These are phyloP conservation scores for Sebastes wilsoni DNA, from an alignment of 2,797 vertebrate species.

Conservation along the genomic window DNA sequence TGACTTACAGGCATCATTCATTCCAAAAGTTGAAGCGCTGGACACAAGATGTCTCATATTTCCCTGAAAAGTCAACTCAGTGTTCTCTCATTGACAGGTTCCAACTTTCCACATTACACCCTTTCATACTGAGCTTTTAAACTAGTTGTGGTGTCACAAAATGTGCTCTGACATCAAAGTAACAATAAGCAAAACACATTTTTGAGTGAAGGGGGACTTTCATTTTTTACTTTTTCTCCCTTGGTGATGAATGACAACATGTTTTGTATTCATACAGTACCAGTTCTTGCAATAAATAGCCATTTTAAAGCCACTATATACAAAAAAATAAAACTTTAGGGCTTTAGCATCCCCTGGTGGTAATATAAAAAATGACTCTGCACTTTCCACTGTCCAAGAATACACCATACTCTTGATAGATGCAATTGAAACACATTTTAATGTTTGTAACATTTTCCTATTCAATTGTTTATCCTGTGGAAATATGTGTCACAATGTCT, in stretches of 20 bases:
- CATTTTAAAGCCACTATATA: not conserved
- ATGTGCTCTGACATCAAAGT: not conserved
- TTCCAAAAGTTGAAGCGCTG: not conserved
- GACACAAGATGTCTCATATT: not conserved
- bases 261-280: not conserved
- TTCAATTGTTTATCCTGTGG: not conserved
- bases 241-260: not conserved
- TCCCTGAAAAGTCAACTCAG: not conserved
- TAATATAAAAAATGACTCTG: not conserved
- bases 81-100: not conserved
- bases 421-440: not conserved
- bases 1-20: not conserved
- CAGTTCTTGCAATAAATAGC: not conserved
- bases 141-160: not conserved
- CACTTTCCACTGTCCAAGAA: not conserved
- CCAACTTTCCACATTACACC: not conserved
- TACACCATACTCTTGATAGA: not conserved
- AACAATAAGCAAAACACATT: not conserved
- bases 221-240: not conserved
- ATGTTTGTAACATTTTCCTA: not conserved
- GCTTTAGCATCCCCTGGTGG: not conserved
- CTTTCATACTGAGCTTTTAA: not conserved
- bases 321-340: too few species aligned
- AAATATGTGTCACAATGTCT: not conserved
- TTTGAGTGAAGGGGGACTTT: not conserved